Evolutionary conservation across 2,888 invertebrate genomes (phyloP).

Genomic region (Eupithecia insigniata): DNA sequence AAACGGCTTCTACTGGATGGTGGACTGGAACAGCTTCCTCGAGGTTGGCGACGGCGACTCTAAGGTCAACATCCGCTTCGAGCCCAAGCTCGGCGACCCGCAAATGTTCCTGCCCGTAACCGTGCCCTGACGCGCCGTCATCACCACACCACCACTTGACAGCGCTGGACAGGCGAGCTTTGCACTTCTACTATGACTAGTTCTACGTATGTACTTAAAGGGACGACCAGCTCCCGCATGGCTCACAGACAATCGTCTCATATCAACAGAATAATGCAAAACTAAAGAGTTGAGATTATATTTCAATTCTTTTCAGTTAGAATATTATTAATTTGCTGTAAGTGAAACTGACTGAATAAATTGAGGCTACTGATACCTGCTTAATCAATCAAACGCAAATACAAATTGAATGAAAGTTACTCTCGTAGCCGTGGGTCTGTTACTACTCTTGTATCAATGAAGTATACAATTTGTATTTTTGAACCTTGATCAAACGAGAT

Average conservation of each 20-base stretch:
- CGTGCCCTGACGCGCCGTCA: constrained; percentile 83
- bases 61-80: constrained; percentile 91
- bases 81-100: constrained; percentile 92
- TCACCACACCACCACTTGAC: neutral
- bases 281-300: neutral
- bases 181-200: neutral
- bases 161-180: neutral
- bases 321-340: constrained; percentile 39
- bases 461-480: no score
- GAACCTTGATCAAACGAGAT: no score
- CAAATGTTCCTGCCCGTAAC: constrained; percentile 90
- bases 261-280: neutral
- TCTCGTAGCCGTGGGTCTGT: neutral
- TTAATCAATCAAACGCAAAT: neutral
- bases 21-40: constrained; percentile 94
- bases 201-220: neutral
- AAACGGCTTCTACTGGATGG: constrained; percentile 92
- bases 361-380: constrained; percentile 22
- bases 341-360: constrained; percentile 41
- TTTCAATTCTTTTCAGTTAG: constrained; percentile 15
- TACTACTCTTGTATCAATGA: neutral
- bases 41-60: constrained; percentile 91
- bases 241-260: neutral
- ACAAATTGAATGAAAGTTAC: neutral
- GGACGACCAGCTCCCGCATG: neutral